Percentiles rank a stretch among this genome's conserved stretches.
Conservation (phyloP, 2,888 invertebrate species). For the Lasioglossum lativentre region DNA sequence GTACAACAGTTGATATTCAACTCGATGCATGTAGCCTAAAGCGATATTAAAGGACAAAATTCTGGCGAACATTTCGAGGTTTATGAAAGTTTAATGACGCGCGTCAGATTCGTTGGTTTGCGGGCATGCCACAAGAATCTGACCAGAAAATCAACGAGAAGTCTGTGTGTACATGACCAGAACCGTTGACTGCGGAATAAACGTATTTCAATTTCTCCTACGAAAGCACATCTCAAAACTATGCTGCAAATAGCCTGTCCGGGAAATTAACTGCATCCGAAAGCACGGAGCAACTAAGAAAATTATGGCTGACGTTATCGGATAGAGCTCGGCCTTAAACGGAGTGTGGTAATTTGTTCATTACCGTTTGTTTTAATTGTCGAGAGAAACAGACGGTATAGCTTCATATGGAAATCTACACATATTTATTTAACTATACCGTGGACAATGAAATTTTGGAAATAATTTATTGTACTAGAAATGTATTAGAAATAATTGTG, state of each 20-base stretch:
- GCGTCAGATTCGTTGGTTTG: conserved; percentile 10
- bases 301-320: conserved; percentile 45
- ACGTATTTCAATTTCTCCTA: conserved; percentile 57
- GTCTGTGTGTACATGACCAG: conserved; percentile 26
- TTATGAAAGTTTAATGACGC: conserved; percentile 8
- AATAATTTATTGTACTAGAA: no score
- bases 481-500: no score
- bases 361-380: conserved; percentile 22
- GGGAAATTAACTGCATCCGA: conserved; percentile 37
- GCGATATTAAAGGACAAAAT: background rate
- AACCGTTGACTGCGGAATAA: conserved; percentile 43
- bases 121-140: conserved; percentile 19
- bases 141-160: conserved; percentile 31
- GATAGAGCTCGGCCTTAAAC: conserved; percentile 35
- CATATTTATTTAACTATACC: background rate
- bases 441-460: no score
- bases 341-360: conserved; percentile 25
- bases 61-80: background rate
- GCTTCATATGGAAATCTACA: background rate
- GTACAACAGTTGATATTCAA: background rate
- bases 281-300: conserved; percentile 40
- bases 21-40: background rate
- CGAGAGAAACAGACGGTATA: background rate
- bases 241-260: conserved; percentile 26
- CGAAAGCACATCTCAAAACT: conserved; percentile 61